These are phyloP conservation scores for Epinotia nisella DNA, from an alignment of 2,888 invertebrate species.

Conservation along the genomic window DNA sequence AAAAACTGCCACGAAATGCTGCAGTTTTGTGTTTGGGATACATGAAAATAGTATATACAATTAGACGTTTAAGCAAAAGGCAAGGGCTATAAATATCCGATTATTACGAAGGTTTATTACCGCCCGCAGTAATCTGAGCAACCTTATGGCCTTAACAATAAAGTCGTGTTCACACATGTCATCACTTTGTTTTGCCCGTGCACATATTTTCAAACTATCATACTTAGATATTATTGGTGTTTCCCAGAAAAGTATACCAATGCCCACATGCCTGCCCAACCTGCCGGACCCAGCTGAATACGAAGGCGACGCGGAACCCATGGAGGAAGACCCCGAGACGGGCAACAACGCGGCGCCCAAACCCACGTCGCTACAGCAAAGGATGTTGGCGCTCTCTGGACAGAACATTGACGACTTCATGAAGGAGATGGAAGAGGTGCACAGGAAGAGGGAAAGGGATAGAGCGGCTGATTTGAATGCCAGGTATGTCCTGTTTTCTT, in stretches of 20 bases:
- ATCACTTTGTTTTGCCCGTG: too few species aligned
- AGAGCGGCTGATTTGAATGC: constrained; percentile 86
- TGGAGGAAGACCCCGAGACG: constrained; percentile 64
- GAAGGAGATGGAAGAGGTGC: constrained; percentile 96
- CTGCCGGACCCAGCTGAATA: constrained; percentile 54
- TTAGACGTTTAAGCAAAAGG: too few species aligned
- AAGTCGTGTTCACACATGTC: too few species aligned
- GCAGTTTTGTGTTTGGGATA: too few species aligned
- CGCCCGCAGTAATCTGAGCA: too few species aligned
- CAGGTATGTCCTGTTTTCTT: constrained; percentile 66
- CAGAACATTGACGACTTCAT: constrained; percentile 97
- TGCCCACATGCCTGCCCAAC: constrained; percentile 17
- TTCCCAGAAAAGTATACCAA: constrained; percentile 33
- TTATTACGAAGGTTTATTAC: too few species aligned
- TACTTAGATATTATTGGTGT: too few species aligned
- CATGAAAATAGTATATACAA: too few species aligned
- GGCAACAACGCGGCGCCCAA: constrained; percentile 88
- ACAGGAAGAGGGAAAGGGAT: constrained; percentile 89
- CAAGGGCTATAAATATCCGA: too few species aligned
- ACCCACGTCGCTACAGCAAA: constrained; percentile 92
- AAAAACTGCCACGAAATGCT: too few species aligned
- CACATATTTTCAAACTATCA: too few species aligned
- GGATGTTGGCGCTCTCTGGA: constrained; percentile 94
- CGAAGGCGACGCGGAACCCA: constrained; percentile 60
- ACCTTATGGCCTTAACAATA: too few species aligned